Base-by-base conservation (phyloP, 1,140 invertebrate genomes). In the Drosophila repleta region DNA sequence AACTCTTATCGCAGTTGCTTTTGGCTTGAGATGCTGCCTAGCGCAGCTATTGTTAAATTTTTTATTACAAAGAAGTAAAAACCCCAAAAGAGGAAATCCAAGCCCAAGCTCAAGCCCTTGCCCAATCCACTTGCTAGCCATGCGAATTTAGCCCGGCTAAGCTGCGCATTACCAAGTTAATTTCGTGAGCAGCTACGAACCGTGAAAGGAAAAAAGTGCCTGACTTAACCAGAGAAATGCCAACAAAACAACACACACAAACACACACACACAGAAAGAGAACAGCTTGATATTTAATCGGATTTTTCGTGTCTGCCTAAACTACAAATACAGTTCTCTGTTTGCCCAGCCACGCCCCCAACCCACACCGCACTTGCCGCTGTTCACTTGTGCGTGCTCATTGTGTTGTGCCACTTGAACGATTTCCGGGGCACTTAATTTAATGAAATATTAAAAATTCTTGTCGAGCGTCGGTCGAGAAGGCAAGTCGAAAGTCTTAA, bases 371-470 rank as follows among this genome's bases (percentile, higher is more conserved):
- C n/a, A n/a, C n/a, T 41, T 4, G 4, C 18, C 52, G 29, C 56
- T 84, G 67, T 84, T 68, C 77, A 81, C 51, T 76, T 85, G 65
- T 85, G 78, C 66, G 82, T 78, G 58, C 75, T 82, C 82, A 87
- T 87, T 75, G 65, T 87, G 82, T 87, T 87, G 82, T 87, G 82
- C 82, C 82, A 88, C 78, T 87, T 87, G 72, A 89, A 88, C 83
- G 82, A 82, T 82, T 87, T 87, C 57, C 69, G 56, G 66, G 60
- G 79, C 79, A 90, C 89, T 91, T 90, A 88, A 91, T 90, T 90
- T 90, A 90, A 90, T 90, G 89, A 90, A 91, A 90, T 90, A 90
- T 90, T 90, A 90, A 90, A 90, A 90, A 90, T 79, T 90, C 88
- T 58, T 84, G 69, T 45, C 48, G 26, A 43, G 41, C 15, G 41